Evolutionary conservation across 2,797 vertebrate species (phyloP).

Genomic region (Sebastes baramenuke): DNA sequence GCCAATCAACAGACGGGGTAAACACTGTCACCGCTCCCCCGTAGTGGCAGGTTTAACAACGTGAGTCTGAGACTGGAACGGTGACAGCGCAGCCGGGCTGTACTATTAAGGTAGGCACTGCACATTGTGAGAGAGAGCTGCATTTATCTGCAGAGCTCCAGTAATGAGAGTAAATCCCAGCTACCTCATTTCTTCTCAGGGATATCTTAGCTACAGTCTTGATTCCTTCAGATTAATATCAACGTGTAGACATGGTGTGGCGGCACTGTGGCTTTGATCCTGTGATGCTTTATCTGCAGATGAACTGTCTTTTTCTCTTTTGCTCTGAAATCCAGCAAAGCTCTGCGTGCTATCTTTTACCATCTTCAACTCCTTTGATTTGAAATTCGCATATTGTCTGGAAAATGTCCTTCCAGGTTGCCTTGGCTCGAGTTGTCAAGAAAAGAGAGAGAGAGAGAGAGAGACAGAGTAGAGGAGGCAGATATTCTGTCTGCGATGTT

Average conservation of each 20-base stretch:
- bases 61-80: constrained; percentile 8
- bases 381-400: constrained; percentile 44
- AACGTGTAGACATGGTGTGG: constrained; percentile 45
- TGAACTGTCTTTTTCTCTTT: constrained; percentile 53
- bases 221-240: constrained; percentile 68
- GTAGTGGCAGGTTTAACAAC: constrained; percentile 27
- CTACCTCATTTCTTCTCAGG: constrained; percentile 37
- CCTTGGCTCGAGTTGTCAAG: constrained; percentile 19
- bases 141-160: constrained; percentile 40
- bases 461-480: neutral
- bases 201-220: constrained; percentile 49
- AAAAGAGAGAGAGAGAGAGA: neutral
- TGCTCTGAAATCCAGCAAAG: constrained; percentile 54
- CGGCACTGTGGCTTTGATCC: constrained; percentile 64
- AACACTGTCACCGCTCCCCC: constrained; percentile 44
- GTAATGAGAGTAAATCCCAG: constrained; percentile 47
- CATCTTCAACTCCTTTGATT: constrained; percentile 55
- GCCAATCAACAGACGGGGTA: constrained; percentile 38
- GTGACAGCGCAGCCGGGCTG: constrained; percentile 20
- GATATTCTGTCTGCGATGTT: constrained; percentile 3
- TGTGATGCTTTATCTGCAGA: constrained; percentile 50
- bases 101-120: constrained; percentile 62
- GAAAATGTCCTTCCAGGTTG: constrained; percentile 37
- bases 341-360: constrained; percentile 41
- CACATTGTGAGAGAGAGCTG: constrained; percentile 27